Conservation (phyloP, 2,888 invertebrate species). For the Nasonia oneida region DNA sequence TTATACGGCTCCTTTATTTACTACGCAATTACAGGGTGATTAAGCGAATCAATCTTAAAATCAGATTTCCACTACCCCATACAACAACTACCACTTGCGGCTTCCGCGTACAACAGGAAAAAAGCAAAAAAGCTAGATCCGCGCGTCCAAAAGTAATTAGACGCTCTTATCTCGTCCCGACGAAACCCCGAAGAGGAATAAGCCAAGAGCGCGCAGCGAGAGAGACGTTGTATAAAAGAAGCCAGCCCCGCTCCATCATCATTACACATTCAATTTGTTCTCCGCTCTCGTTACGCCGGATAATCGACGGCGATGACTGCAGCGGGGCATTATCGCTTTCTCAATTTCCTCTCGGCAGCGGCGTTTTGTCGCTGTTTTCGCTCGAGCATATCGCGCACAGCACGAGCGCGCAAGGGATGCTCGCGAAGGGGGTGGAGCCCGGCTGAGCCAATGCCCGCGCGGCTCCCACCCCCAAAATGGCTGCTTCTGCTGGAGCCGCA, state of each 20-base stretch:
- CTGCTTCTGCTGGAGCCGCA: slow-evolving; percentile 65
- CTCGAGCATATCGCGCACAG: slow-evolving; percentile 62
- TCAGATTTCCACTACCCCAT: too few relatives aligned
- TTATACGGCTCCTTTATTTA: too few relatives aligned
- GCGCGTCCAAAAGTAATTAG: slow-evolving; percentile 38
- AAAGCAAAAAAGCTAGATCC: neutral
- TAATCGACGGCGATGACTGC: slow-evolving; percentile 49
- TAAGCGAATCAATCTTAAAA: too few relatives aligned
- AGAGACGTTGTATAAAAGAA: too few relatives aligned
- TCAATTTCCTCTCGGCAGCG: neutral
- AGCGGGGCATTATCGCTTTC: neutral
- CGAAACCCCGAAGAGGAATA: neutral
- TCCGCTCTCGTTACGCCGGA: slow-evolving; percentile 58
- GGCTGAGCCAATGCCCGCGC: slow-evolving; percentile 64
- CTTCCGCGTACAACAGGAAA: too few relatives aligned
- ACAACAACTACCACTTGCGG: too few relatives aligned
- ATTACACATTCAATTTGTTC: slow-evolving; percentile 74
- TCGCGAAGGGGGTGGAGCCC: neutral
- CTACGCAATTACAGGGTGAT: too few relatives aligned
- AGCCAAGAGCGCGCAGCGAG: neutral
- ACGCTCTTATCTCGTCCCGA: neutral
- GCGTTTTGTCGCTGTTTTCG: slow-evolving; percentile 9
- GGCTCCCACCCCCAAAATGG: slow-evolving; percentile 78
- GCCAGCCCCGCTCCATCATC: slow-evolving; percentile 46
- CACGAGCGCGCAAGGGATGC: neutral